Conservation (phyloP, 1,140 invertebrate species). For the Drosophila quadrilineata region DNA sequence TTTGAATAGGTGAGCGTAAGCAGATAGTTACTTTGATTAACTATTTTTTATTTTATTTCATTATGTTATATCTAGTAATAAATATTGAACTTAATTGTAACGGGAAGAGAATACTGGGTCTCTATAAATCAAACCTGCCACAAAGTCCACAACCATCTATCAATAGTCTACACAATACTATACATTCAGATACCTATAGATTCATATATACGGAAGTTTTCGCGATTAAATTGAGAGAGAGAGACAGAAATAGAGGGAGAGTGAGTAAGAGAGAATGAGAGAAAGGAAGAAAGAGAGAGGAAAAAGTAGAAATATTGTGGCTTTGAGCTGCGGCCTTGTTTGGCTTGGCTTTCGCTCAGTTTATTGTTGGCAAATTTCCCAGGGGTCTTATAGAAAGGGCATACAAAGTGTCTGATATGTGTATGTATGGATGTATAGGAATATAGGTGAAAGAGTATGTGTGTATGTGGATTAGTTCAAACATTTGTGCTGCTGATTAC, state of each 20-base stretch:
- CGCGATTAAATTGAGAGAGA: conserved; percentile 43
- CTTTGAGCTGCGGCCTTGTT: conserved; percentile 19
- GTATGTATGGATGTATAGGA: not conserved
- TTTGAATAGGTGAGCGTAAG: no score
- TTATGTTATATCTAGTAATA: no score
- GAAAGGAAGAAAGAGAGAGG: no score
- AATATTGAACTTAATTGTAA: no score
- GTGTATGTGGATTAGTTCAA: conserved; percentile 45
- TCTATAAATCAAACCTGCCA: conserved; percentile 9
- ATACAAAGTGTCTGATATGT: not conserved
- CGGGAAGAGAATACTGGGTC: no score
- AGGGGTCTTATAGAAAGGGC: conserved; percentile 48
- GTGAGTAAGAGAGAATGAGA: no score
- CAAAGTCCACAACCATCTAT: conserved; percentile 22
- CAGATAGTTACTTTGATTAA: no score
- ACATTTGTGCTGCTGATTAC: conserved; percentile 75
- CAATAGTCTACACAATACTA: conserved; percentile 3
- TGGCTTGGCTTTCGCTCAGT: conserved; percentile 31
- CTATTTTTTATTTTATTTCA: no score
- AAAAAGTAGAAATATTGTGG: conserved; percentile 38
- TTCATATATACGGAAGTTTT: conserved; percentile 3
- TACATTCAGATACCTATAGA: not conserved
- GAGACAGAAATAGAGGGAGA: no score
- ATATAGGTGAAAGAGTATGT: conserved; percentile 12
- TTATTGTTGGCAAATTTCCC: conserved; percentile 78